phyloP scores from a whole-genome alignment of 2,113 vertebrate species.

The Callocephalon fimbriatum region DNA sequence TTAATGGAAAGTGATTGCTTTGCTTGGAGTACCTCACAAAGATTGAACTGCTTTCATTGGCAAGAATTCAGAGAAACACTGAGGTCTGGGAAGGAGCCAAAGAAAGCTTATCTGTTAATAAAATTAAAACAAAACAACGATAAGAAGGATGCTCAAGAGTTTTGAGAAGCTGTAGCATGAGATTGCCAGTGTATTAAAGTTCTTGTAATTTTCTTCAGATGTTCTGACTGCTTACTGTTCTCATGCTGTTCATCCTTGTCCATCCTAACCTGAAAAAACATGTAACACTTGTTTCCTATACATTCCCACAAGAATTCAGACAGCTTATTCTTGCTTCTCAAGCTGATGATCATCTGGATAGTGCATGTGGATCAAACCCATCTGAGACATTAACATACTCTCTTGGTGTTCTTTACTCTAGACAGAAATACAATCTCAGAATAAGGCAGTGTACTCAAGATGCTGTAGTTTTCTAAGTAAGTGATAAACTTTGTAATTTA shows the following conservation, averaged over 20 bases:
- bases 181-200: not conserved
- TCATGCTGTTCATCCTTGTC: not conserved
- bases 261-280: not conserved
- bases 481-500: not conserved
- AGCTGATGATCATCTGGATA: not conserved
- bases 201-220: not conserved
- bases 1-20: not conserved
- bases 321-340: not conserved
- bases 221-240: not conserved
- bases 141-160: not conserved
- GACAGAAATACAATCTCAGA: not conserved
- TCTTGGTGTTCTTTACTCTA: not conserved
- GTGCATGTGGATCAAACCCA: not conserved
- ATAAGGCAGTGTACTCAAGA: not conserved
- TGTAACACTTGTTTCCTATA: not conserved
- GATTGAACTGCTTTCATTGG: not conserved
- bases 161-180: not conserved
- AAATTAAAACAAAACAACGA: not conserved
- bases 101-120: not conserved
- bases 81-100: not conserved
- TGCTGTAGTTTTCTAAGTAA: not conserved
- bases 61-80: not conserved
- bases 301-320: not conserved
- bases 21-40: not conserved
- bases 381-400: not conserved